Evolutionary conservation across 2,113 vertebrate genomes (phyloP).

Genomic region (Oryzias melastigma): DNA sequence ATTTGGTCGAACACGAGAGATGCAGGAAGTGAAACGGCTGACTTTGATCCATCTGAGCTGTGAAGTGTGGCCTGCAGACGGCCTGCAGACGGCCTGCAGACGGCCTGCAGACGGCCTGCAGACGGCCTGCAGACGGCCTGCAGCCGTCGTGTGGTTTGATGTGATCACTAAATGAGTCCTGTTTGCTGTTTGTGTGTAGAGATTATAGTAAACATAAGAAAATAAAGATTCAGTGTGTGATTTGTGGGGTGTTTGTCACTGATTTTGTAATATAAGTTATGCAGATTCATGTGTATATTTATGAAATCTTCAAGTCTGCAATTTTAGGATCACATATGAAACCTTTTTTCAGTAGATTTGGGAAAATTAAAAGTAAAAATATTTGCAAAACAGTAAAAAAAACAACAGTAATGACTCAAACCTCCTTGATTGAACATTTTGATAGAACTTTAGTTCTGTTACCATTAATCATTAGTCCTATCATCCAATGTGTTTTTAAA

Average conservation of each 20-base stretch:
- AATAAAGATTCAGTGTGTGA: conserved; percentile 51
- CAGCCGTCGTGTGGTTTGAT: too few relatives aligned
- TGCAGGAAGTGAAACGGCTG: not conserved
- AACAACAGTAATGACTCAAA: too few relatives aligned
- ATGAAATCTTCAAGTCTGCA: too few relatives aligned
- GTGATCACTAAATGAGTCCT: conserved; percentile 2
- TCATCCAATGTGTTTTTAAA: too few relatives aligned
- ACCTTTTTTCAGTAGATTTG: too few relatives aligned
- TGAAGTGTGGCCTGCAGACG: conserved; percentile 47
- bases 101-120: conserved; percentile 21
- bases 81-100: conserved; percentile 22
- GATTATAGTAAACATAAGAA: conserved; percentile 7
- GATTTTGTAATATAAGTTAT: not conserved
- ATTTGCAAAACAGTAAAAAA: too few relatives aligned
- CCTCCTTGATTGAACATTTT: too few relatives aligned
- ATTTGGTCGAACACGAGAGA: not conserved
- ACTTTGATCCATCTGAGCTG: conserved; percentile 50
- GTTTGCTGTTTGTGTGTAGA: not conserved
- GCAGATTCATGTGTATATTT: too few relatives aligned
- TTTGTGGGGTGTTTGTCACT: conserved; percentile 20
- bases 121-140: conserved; percentile 21
- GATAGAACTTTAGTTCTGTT: too few relatives aligned
- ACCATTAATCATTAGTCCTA: too few relatives aligned
- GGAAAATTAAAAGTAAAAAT: too few relatives aligned
- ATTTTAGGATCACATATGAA: too few relatives aligned